phyloP scores from a whole-genome alignment of 2,888 invertebrate species.

The Amorpha juglandis region DNA sequence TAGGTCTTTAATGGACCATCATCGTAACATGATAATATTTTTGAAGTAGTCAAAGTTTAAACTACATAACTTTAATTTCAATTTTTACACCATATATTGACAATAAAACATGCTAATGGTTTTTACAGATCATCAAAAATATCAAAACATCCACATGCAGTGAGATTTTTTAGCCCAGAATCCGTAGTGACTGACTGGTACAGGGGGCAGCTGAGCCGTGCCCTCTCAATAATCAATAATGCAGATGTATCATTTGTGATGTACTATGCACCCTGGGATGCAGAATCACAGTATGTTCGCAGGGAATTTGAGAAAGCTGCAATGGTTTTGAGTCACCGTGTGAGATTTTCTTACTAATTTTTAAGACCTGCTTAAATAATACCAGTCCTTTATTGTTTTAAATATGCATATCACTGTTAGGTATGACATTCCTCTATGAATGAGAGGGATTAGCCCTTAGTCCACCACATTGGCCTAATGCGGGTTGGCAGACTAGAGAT shows the following conservation, averaged over 20 bases:
- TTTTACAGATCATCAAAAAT: slow-evolving; percentile 66
- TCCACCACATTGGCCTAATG: too few species aligned
- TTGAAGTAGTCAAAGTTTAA: too few species aligned
- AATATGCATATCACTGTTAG: not conserved
- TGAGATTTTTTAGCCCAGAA: slow-evolving; percentile 88
- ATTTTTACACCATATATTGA: slow-evolving; percentile 1
- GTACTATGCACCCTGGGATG: slow-evolving; percentile 98
- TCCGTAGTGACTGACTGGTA: slow-evolving; percentile 91
- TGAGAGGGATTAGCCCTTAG: too few species aligned
- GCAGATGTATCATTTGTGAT: slow-evolving; percentile 93
- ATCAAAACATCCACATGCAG: slow-evolving; percentile 80
- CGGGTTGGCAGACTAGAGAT: too few species aligned
- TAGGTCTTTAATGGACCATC: too few species aligned
- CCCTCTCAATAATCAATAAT: slow-evolving; percentile 84
- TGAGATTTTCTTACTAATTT: slow-evolving; percentile 60
- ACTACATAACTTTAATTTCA: too few species aligned
- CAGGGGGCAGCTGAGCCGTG: slow-evolving; percentile 88
- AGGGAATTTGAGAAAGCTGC: slow-evolving; percentile 91
- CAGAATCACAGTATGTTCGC: slow-evolving; percentile 90
- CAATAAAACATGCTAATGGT: slow-evolving; percentile 7
- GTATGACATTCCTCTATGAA: too few species aligned
- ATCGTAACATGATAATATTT: too few species aligned
- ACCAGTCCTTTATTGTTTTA: not conserved
- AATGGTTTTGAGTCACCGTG: slow-evolving; percentile 87
- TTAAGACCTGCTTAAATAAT: not conserved